Percentiles rank a stretch among this genome's conserved stretches.
phyloP scores from a whole-genome alignment of 1,140 invertebrate species.

The Drosophila quadrilineata region DNA sequence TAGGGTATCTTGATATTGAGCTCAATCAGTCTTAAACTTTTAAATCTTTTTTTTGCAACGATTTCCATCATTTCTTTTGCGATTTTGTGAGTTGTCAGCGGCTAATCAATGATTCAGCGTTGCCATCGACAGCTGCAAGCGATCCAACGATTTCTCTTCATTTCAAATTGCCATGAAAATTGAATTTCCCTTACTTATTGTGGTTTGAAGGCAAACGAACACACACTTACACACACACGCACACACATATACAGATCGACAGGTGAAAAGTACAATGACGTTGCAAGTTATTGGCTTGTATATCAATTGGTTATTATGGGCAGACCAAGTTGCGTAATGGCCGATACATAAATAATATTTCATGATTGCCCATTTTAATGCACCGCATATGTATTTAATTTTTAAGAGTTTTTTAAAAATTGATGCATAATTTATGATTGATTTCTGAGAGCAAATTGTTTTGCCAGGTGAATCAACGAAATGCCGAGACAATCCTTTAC shows the following conservation, averaged over 20 bases:
- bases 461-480: not conserved
- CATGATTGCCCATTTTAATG: conserved; percentile 10
- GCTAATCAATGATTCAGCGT: conserved; percentile 38
- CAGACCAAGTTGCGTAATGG: not conserved
- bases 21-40: too few species aligned
- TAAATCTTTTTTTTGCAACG: not conserved
- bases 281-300: conserved; percentile 7
- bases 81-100: conserved; percentile 27
- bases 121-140: conserved; percentile 14
- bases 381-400: not conserved
- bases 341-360: conserved; percentile 17
- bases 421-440: conserved; percentile 23
- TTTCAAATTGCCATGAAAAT: conserved; percentile 51
- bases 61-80: conserved; percentile 15
- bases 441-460: conserved; percentile 5
- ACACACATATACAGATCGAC: not conserved
- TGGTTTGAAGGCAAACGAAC: conserved; percentile 1
- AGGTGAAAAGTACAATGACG: conserved; percentile 13
- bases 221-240: not conserved
- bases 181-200: conserved; percentile 53
- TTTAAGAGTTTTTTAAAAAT: conserved; percentile 4
- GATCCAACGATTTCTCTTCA: conserved; percentile 55
- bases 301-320: conserved; percentile 8
- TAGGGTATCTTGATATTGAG: too few species aligned
- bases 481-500: not conserved